Evolutionary conservation across 2,113 vertebrate species (phyloP).

Genomic region (Phycodurus eques): DNA sequence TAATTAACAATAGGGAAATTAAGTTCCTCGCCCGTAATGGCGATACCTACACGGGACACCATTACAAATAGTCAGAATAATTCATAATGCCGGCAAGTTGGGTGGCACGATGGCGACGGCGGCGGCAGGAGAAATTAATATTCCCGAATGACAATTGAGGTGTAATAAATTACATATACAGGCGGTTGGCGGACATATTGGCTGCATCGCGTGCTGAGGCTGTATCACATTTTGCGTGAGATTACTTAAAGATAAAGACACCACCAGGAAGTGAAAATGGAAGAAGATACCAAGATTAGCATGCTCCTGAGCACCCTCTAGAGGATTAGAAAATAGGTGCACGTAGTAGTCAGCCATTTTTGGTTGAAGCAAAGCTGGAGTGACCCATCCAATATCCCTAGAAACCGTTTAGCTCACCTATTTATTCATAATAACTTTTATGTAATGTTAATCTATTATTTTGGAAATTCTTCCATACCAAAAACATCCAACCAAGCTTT

Average conservation of each 20-base stretch:
- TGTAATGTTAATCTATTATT: not conserved
- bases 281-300: constrained; percentile 21
- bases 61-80: constrained; percentile 71
- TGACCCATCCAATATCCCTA: too few species aligned
- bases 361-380: not conserved
- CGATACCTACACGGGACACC: constrained; percentile 73
- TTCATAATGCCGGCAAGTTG: constrained; percentile 65
- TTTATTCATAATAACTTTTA: too few species aligned
- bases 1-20: constrained; percentile 76
- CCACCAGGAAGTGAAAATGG: not conserved
- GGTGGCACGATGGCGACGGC: constrained; percentile 41
- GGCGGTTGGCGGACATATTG: constrained; percentile 43
- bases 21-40: constrained; percentile 71
- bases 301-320: constrained; percentile 18
- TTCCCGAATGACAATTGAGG: constrained; percentile 43
- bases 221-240: not conserved
- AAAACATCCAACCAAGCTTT: not conserved
- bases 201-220: constrained; percentile 43
- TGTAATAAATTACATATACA: constrained; percentile 63
- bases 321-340: not conserved
- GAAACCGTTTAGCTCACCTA: too few species aligned
- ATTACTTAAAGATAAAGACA: not conserved
- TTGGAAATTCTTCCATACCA: not conserved
- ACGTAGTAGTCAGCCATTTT: not conserved
- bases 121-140: constrained; percentile 46